Percentiles rank a stretch among this genome's conserved stretches.
phyloP scores from a whole-genome alignment of 1,140 invertebrate species.

The Drosophila carrolli region DNA sequence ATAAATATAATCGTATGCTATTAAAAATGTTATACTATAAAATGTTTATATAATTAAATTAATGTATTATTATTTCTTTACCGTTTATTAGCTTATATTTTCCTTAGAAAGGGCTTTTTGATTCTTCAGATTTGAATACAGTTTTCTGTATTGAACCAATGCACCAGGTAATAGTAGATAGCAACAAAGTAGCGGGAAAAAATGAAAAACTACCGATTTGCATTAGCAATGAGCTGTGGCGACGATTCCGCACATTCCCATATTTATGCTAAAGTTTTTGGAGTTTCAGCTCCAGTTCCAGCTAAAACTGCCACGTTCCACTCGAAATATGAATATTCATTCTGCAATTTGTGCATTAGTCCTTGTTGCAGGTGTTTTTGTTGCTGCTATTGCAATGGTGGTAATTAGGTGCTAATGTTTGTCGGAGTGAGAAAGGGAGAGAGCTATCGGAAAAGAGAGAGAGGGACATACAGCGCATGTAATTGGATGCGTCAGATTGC shows the following conservation, averaged over 20 bases:
- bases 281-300: slow-evolving; percentile 5
- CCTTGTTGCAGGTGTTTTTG: slow-evolving; percentile 48
- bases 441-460: slow-evolving; percentile 25
- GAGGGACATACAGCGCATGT: slow-evolving; percentile 19
- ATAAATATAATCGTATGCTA: too few relatives aligned
- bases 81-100: too few relatives aligned
- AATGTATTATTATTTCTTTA: too few relatives aligned
- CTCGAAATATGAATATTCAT: slow-evolving; percentile 78
- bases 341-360: slow-evolving; percentile 77
- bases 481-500: slow-evolving; percentile 69
- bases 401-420: slow-evolving; percentile 73
- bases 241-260: slow-evolving; percentile 27
- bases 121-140: not conserved
- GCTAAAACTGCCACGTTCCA: slow-evolving; percentile 2
- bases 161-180: not conserved
- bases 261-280: slow-evolving; percentile 18
- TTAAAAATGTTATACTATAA: too few relatives aligned
- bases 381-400: slow-evolving; percentile 41
- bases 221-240: slow-evolving; percentile 66
- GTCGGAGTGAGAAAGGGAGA: slow-evolving; percentile 1
- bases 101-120: not conserved
- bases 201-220: slow-evolving; percentile 62
- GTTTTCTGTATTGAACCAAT: slow-evolving; percentile 32
- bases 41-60: too few relatives aligned
- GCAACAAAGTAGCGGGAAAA: slow-evolving; percentile 29